Evolutionary conservation across 1,140 invertebrate genomes (phyloP).

Genomic region (Drosophila dunni): DNA sequence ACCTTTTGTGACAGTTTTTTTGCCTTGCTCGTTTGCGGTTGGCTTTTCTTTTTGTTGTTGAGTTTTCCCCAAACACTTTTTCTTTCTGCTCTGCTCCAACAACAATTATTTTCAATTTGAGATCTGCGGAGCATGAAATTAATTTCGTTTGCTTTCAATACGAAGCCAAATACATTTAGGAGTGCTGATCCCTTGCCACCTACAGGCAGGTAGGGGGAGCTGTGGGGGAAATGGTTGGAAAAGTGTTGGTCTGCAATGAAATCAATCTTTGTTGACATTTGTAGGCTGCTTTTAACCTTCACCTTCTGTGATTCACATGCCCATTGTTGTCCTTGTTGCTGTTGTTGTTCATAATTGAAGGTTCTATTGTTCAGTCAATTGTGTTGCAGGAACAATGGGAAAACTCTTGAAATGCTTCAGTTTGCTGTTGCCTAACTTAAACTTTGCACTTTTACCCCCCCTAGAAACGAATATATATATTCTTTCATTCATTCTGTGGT

Average conservation of each 20-base stretch:
- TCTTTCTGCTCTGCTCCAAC: not conserved
- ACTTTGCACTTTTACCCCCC: not conserved
- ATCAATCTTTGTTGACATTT: slow-evolving; percentile 47
- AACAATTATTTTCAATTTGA: slow-evolving; percentile 73
- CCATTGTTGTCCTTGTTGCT: slow-evolving; percentile 8
- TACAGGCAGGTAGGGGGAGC: too few relatives aligned
- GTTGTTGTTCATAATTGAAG: slow-evolving; percentile 33
- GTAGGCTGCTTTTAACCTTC: slow-evolving; percentile 34
- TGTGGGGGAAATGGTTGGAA: not conserved
- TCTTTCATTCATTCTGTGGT: not conserved
- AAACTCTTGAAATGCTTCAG: slow-evolving; percentile 2
- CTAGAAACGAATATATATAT: slow-evolving; percentile 13
- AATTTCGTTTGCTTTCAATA: slow-evolving; percentile 54
- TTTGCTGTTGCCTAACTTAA: not conserved
- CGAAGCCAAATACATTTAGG: not conserved
- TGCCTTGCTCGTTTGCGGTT: slow-evolving; percentile 8
- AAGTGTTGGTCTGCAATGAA: slow-evolving; percentile 24
- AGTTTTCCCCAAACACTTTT: not conserved
- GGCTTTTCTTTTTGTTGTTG: slow-evolving; percentile 1
- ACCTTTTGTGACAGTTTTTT: slow-evolving; percentile 6
- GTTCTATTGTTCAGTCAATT: slow-evolving; percentile 38
- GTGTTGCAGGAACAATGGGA: slow-evolving; percentile 28
- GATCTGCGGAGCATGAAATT: slow-evolving; percentile 75
- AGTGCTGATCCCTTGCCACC: slow-evolving; percentile 10
- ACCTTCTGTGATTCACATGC: slow-evolving; percentile 10